Evolutionary conservation across 2,888 invertebrate species (phyloP).

Genomic region (Sminthurinus aureus): DNA sequence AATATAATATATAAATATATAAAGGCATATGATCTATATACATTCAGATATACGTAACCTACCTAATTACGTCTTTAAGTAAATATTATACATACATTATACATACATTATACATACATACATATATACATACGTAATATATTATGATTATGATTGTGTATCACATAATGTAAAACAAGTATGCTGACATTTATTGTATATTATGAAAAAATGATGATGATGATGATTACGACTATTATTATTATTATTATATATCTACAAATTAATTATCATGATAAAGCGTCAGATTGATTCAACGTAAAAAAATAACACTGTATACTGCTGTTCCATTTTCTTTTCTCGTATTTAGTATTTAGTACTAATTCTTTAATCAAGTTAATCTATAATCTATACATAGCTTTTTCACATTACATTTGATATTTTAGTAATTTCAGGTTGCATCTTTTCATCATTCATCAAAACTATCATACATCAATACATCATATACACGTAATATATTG

Average conservation of each 20-base stretch:
- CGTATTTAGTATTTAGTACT: not conserved
- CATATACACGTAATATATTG: too few relatives aligned
- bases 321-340: not conserved
- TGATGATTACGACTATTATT: conserved; percentile 32
- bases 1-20: conserved; percentile 4
- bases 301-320: not conserved
- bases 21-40: conserved; percentile 2
- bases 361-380: not conserved
- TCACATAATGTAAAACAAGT: conserved; percentile 27
- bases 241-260: conserved; percentile 13
- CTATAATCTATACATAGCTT: not conserved
- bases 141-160: conserved; percentile 22
- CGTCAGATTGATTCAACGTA: conserved; percentile 41
- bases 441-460: too few relatives aligned
- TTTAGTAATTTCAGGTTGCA: not conserved
- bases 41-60: conserved; percentile 16
- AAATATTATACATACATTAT: not conserved
- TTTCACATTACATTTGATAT: not conserved
- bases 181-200: conserved; percentile 34
- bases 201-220: not conserved
- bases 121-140: conserved; percentile 16
- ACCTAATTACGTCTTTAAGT: conserved; percentile 5
- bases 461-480: too few relatives aligned
- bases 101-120: conserved; percentile 22
- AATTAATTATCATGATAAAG: conserved; percentile 38